Conservation (phyloP, 2,113 vertebrate species). For the Nymphicus hollandicus region DNA sequence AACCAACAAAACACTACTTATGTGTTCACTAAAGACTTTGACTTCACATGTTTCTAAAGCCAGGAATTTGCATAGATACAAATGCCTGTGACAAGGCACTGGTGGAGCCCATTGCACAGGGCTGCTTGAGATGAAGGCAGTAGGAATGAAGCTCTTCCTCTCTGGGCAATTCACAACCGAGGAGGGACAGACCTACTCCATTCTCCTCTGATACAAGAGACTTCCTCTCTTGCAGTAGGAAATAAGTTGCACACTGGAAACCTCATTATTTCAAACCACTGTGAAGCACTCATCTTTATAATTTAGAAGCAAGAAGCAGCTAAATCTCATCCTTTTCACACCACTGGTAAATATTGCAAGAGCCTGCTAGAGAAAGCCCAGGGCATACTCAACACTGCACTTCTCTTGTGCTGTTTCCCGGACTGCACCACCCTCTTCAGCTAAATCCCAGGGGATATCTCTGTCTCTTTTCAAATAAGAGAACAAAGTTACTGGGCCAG, state of each 20-base stretch:
- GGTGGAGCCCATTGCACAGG: not conserved
- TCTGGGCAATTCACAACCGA: not conserved
- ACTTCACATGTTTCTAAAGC: not conserved
- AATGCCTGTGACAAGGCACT: not conserved
- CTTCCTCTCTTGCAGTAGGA: not conserved
- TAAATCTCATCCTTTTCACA: not conserved
- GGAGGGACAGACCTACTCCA: not conserved
- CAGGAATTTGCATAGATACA: not conserved
- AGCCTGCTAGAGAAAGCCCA: not conserved
- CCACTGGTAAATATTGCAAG: not conserved
- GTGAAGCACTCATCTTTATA: not conserved
- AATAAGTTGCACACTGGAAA: not conserved
- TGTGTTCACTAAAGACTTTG: not conserved
- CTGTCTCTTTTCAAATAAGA: not conserved
- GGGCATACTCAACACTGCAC: not conserved
- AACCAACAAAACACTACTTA: not conserved
- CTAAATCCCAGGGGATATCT: not conserved
- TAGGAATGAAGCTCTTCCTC: not conserved
- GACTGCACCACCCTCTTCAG: not conserved
- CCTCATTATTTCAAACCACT: not conserved
- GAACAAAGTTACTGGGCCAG: not conserved
- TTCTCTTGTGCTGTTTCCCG: not conserved
- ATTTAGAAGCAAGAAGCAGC: not conserved
- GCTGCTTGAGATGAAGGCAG: not conserved
- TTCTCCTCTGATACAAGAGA: not conserved